Conservation (phyloP, 2,113 vertebrate genomes). For the Pelecanoides urinatrix region DNA sequence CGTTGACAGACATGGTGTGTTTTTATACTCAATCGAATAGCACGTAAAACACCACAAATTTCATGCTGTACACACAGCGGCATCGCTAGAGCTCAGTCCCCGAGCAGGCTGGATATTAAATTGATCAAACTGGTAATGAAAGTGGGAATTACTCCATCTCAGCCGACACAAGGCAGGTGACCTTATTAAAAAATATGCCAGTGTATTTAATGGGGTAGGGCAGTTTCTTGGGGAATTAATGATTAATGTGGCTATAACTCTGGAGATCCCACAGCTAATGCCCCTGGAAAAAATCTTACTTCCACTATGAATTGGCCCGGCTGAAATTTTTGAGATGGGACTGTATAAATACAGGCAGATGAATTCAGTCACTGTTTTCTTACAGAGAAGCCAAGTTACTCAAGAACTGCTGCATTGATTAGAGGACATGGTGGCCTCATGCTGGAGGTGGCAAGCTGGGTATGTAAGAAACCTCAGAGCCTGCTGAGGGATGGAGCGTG, state of each 20-base stretch:
- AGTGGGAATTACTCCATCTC: constrained; percentile 65
- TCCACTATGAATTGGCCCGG: neutral
- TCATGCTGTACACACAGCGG: constrained; percentile 4
- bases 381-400: neutral
- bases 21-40: neutral
- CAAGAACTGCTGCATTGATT: neutral
- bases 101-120: constrained; percentile 59
- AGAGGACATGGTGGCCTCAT: neutral
- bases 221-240: constrained; percentile 62
- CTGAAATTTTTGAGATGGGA: constrained; percentile 4
- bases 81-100: constrained; percentile 27
- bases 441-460: neutral
- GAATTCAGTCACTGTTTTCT: neutral
- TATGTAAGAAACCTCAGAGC: neutral
- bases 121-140: constrained; percentile 69
- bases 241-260: constrained; percentile 64
- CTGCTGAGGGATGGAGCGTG: neutral
- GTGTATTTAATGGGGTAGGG: constrained; percentile 67
- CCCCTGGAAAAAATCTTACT: constrained; percentile 49
- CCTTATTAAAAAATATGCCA: constrained; percentile 72
- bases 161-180: constrained; percentile 62
- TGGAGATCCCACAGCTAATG: constrained; percentile 38
- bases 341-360: neutral
- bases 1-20: neutral
- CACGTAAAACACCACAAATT: neutral